Evolutionary conservation across 1,140 invertebrate species (phyloP), one percentile per base, ranked within the genome.

Genomic region (Monochamus saltuarius): DNA sequence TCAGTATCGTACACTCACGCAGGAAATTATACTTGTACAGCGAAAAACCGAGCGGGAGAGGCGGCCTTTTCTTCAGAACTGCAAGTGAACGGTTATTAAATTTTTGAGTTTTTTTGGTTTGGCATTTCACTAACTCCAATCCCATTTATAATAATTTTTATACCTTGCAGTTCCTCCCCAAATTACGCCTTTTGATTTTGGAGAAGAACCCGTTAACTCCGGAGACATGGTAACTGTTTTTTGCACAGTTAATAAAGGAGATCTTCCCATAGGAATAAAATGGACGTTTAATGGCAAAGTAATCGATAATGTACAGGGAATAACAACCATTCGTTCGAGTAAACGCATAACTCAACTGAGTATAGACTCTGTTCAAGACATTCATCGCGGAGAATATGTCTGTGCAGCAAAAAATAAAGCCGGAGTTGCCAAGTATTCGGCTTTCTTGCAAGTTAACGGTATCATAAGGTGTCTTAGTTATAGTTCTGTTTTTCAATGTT

Each of bases 11-110:
- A 87, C 43, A 79, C 83, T 42, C 91, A 94, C 74, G 85, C 84
- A 63, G 90, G 89, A 50, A 88, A 89, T 72, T 91, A 91, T 68
- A 89, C 87, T 9, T 91, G 90, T 70, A 81, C 82, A 17, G 92
- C 90, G 17, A 85, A 81, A 64, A 95, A 94, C 76, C 77, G 77
- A 39, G 90, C 89, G 38, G 90, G 90, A 43, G 78, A 80, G 34
- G 84, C 84, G 35, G 84, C 83, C 61, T 87, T 88, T 66, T 85
- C 86, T 34, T 83, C 87, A 11, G 70, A 82, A 42, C 79, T 90
- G 56, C 81, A 82, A 59, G 85, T 90, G 51, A 86, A 86, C 69
- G 85, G 84, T 85, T 50, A 56, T 56, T 46, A 6, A 40, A 13
- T 47, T 47, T 38, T 50, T 34, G 3, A 34, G 7, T n/a, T 50